Conservation (phyloP, 2,797 vertebrate species). For the Prionace glauca region DNA sequence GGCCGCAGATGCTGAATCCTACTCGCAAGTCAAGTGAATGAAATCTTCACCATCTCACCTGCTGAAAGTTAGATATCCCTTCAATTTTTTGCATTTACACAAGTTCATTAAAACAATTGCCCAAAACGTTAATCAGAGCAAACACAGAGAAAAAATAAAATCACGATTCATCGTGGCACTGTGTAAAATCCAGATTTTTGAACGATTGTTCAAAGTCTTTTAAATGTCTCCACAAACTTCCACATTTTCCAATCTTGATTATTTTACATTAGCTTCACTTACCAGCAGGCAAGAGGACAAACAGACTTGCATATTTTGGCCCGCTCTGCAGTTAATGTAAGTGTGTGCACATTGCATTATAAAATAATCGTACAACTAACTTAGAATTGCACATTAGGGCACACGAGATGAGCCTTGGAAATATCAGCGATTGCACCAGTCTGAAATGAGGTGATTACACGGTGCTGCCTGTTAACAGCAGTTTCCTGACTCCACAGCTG, state of each 20-base stretch:
- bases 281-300: constrained; percentile 52
- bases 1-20: background rate
- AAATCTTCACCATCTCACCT: background rate
- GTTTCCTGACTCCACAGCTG: constrained; percentile 52
- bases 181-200: background rate
- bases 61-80: background rate
- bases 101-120: background rate
- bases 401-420: constrained; percentile 42
- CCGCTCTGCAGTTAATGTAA: constrained; percentile 54
- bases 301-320: constrained; percentile 52
- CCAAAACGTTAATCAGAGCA: background rate
- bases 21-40: background rate
- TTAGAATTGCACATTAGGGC: constrained; percentile 52
- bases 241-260: constrained; percentile 13
- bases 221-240: background rate
- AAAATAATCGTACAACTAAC: constrained; percentile 48
- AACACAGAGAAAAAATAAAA: background rate
- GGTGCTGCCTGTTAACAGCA: constrained; percentile 49
- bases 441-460: constrained; percentile 55
- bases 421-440: constrained; percentile 42
- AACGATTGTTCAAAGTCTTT: background rate
- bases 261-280: constrained; percentile 48
- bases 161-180: background rate
- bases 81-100: background rate
- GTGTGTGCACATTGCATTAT: constrained; percentile 60